A percentile compares a stretch with the other conserved stretches of the same genome.
Evolutionary conservation across 2,797 vertebrate genomes (phyloP).

Genomic region (Bradypodion ventrale): DNA sequence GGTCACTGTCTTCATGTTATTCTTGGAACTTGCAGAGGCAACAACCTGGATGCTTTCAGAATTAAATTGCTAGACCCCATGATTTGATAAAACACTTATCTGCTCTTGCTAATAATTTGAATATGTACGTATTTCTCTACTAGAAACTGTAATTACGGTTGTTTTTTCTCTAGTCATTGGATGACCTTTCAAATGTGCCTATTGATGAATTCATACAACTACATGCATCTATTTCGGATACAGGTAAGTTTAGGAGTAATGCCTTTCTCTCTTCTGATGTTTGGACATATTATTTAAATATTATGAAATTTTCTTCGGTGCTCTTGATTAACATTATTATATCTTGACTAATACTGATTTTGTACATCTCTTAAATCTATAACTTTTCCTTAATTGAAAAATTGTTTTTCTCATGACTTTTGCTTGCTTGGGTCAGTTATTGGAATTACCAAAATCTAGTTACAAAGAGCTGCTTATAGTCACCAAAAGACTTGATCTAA

Average conservation of each 20-base stretch:
- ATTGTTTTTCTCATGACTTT: constrained; percentile 38
- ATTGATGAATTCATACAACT: constrained; percentile 89
- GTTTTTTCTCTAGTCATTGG: constrained; percentile 84
- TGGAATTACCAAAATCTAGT: background rate
- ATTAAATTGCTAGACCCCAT: background rate
- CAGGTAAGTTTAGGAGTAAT: constrained; percentile 80
- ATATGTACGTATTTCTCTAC: background rate
- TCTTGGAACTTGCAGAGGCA: background rate
- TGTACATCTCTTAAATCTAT: constrained; percentile 24
- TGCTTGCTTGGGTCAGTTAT: constrained; percentile 1
- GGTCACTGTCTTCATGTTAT: background rate
- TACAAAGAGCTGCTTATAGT: background rate
- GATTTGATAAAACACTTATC: background rate
- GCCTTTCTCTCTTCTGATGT: background rate
- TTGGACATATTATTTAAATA: background rate
- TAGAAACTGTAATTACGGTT: background rate
- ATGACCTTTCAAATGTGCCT: constrained; percentile 91
- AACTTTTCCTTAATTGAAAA: background rate
- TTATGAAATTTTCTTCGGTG: background rate
- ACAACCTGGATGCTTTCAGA: background rate
- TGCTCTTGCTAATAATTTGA: background rate
- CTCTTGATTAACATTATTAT: background rate
- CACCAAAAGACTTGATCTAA: background rate
- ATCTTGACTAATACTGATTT: background rate
- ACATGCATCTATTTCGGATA: constrained; percentile 95